Base-by-base conservation (phyloP, 2,888 invertebrate genomes). In the Teleiodes luculella region DNA sequence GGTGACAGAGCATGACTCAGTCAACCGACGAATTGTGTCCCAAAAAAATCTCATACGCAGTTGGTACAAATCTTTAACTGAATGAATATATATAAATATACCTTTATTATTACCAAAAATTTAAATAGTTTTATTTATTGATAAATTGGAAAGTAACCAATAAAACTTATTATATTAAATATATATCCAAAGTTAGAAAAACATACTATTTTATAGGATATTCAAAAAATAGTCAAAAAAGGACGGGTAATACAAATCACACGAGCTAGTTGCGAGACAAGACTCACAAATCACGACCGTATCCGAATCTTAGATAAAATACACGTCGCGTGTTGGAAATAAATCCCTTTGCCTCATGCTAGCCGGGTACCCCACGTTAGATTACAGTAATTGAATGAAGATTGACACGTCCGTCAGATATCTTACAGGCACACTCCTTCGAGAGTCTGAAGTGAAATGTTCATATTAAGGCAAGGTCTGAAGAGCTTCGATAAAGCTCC, bases 1-100 rank as follows among this genome's bases (percentile, higher is more conserved):
- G 47, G 35, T 57, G 57, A 60, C 57, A 52, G 8, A 46, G 52
- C 30, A 50, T 64, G 61, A 63, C 55, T 66, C 63, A 62, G 16
- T 20, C 24, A 49, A 54, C 33, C 30, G 48, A 58, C 64, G 62
- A 62, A 65, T 60, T 16, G 37, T 47, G 53, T 43, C 14, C 28
- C 52, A 43, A 54, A 43, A 37, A 30, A 16, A 39, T 18, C n/a
- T 18, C 16, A 30, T 30, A 46, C 30, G 28, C 10, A n/a, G 24
- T 30, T 45, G 13, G 24, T n/a, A n/a, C n/a, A n/a, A n/a, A n/a
- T n/a, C n/a, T n/a, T n/a, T n/a, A n/a, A n/a, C n/a, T n/a, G n/a
- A n/a, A n/a, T n/a, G n/a, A n/a, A n/a, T n/a, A n/a, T n/a, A n/a
- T n/a, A n/a, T n/a, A n/a, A n/a, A n/a, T n/a, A n/a, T n/a, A n/a